These are phyloP conservation scores for Polydrusus cervinus DNA, from an alignment of 2,888 invertebrate species.

Conservation along the genomic window DNA sequence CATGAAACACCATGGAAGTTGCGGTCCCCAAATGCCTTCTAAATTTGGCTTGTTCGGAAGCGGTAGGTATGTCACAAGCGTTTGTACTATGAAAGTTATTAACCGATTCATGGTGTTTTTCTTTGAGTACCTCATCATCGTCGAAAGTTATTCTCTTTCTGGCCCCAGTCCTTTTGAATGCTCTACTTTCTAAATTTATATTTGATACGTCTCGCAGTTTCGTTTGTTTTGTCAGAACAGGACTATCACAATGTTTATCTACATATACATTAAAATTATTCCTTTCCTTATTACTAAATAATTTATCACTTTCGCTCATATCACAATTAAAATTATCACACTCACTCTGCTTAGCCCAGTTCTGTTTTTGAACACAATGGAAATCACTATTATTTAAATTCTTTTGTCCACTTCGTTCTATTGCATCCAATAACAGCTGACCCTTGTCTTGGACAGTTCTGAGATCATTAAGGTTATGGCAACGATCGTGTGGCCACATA, in stretches of 20 bases:
- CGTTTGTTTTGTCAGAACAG: slow-evolving; percentile 58
- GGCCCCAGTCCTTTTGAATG: slow-evolving; percentile 58
- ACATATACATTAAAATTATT: slow-evolving; percentile 66
- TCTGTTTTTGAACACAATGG: slow-evolving; percentile 54
- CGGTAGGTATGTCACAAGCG: slow-evolving; percentile 76
- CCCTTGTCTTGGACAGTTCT: slow-evolving; percentile 64
- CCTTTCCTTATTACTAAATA: slow-evolving; percentile 68
- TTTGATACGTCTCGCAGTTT: slow-evolving; percentile 58
- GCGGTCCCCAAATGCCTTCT: slow-evolving; percentile 84
- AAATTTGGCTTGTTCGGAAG: slow-evolving; percentile 82
- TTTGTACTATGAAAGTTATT: slow-evolving; percentile 24
- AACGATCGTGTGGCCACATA: slow-evolving; percentile 39
- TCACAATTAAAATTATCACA: slow-evolving; percentile 67
- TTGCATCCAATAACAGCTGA: slow-evolving; percentile 69
- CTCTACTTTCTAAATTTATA: slow-evolving; percentile 54
- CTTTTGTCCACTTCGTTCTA: slow-evolving; percentile 66
- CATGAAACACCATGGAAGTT: slow-evolving; percentile 88
- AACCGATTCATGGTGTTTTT: slow-evolving; percentile 17
- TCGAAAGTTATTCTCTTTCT: slow-evolving; percentile 67
- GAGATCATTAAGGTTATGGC: slow-evolving; percentile 65
- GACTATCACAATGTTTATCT: slow-evolving; percentile 70
- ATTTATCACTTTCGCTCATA: slow-evolving; percentile 69
- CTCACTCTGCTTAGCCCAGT: slow-evolving; percentile 60
- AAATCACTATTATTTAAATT: slow-evolving; percentile 35
- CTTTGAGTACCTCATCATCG: slow-evolving; percentile 55